Evolutionary conservation across 2,797 vertebrate genomes (phyloP).

Genomic region (Betta splendens): DNA sequence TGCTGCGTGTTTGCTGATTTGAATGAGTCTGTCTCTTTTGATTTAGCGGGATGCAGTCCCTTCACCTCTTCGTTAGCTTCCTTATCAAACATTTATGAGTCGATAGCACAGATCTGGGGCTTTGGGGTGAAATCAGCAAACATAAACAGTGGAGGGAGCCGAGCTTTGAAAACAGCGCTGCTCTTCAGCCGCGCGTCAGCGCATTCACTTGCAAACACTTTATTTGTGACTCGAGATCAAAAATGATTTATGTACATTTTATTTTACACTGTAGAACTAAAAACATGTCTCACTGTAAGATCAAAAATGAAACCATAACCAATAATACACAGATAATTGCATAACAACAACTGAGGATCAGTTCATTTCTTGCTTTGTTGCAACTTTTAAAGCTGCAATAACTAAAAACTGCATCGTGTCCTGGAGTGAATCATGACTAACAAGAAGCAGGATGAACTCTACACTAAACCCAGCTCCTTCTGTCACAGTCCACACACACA

Average conservation of each 20-base stretch:
- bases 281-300: background rate
- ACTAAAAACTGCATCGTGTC: no score
- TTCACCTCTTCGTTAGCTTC: slow-evolving; percentile 73
- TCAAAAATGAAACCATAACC: background rate
- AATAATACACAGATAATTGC: background rate
- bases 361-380: background rate
- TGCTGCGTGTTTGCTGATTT: slow-evolving; percentile 59
- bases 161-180: slow-evolving; percentile 55
- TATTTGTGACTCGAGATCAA: slow-evolving; percentile 29
- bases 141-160: slow-evolving; percentile 60
- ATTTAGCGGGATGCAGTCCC: slow-evolving; percentile 54
- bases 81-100: slow-evolving; percentile 79
- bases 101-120: slow-evolving; percentile 67
- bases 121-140: slow-evolving; percentile 72
- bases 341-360: background rate
- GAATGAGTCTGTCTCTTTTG: slow-evolving; percentile 61
- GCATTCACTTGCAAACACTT: slow-evolving; percentile 39
- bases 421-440: no score
- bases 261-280: slow-evolving; percentile 3
- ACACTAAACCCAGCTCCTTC: no score
- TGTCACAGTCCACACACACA: no score
- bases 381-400: background rate
- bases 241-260: slow-evolving; percentile 10
- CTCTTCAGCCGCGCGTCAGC: slow-evolving; percentile 33
- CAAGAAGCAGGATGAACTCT: no score